Base-by-base conservation (phyloP, 2,797 vertebrate species). In the Crocidura indochinensis region DNA sequence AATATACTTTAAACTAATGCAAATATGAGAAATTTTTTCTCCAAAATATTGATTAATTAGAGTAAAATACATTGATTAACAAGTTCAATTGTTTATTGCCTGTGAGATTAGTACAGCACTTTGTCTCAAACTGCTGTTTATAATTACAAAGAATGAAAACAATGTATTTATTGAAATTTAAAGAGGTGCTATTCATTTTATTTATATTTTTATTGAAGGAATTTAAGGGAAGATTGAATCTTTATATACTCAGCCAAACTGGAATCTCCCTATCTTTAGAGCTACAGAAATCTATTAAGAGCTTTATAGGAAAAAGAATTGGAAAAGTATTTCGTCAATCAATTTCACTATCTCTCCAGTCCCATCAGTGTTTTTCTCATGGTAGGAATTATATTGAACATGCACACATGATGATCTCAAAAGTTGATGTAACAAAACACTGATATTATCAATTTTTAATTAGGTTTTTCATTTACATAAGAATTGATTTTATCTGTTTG, bases 91-190 rank as follows among this genome's bases (percentile, higher is more conserved):
- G 1, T 22, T 60, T 60, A 60, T 17, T 17, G 3, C 17, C 56
- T 20, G 56, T 19, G 56, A 60, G 56, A 19, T 60, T 60, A 60
- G 53, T 3, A 20, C 56, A 60, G 17, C 56, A 60, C 56, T 20
- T 38, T 60, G 22, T 15, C 56, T 60, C 19, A 60, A 84, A 46
- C 76, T 78, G 0, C 75, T 87, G 56, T 49, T 75, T 73, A 72
- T 82, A 75, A n/a, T 77, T 72, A 46, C 20, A 90, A 38, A 38
- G 11, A 84, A n/a, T 79, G 73, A 83, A 90, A 84, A 60, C 22
- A 56, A 15, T 20, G 74, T 88, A 0, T 27, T 56, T 86, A 38
- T 84, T 5, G 3, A 9, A 78, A 19, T 67, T 4, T 53, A 80
- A 12, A 56, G 79, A 60, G 56, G 19, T 2, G 17, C 4, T 53